Evolutionary conservation across 53 echinoderm and acorn worm genomes (phyloP).

Genomic region (Patiria pectinifera): DNA sequence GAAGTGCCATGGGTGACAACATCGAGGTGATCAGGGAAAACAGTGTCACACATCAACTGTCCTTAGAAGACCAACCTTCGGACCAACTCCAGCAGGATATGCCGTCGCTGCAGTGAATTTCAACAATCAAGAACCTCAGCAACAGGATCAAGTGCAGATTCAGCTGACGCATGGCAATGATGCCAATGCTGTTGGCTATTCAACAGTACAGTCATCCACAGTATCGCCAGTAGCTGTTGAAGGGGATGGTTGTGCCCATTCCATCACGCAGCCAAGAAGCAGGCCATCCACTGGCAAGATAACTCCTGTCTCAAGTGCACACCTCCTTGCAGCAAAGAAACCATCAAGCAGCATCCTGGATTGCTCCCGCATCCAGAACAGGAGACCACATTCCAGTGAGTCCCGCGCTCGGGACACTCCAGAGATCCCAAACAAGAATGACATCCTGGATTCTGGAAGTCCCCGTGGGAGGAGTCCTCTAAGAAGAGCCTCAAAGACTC

Average conservation of each 20-base stretch:
- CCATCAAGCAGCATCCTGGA: too few relatives aligned
- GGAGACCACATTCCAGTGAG: not conserved
- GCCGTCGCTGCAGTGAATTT: not conserved
- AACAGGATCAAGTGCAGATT: not conserved
- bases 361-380: too few relatives aligned
- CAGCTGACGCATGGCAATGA: not conserved
- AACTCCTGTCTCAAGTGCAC: not conserved
- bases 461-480: not conserved
- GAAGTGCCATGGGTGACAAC: conserved; percentile 42
- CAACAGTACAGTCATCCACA: not conserved
- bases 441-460: not conserved
- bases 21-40: conserved; percentile 7
- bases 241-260: not conserved
- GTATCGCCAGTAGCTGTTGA: not conserved
- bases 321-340: too few relatives aligned
- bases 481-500: not conserved
- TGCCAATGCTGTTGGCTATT: too few relatives aligned
- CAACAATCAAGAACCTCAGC: not conserved
- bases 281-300: not conserved
- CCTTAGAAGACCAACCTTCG: not conserved
- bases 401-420: not conserved
- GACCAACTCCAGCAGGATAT: not conserved
- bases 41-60: not conserved
- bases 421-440: not conserved
- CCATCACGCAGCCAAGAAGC: not conserved